phyloP scores from a whole-genome alignment of 2,113 vertebrate species.

The Coreoperca whiteheadi region DNA sequence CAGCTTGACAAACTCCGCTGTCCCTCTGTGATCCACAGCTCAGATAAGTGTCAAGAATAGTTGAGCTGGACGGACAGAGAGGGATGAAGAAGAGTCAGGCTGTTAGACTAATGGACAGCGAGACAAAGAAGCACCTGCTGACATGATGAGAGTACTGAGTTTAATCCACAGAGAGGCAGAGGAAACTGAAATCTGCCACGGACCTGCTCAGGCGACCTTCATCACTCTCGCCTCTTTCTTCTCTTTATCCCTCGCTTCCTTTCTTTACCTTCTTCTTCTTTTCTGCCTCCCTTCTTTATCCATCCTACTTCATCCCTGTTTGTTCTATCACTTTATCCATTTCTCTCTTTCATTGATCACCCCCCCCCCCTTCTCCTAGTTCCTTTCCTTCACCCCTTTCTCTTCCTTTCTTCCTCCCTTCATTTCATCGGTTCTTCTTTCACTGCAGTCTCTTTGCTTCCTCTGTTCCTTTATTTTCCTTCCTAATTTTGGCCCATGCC shows the following conservation, averaged over 20 bases:
- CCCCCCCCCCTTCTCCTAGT: no score
- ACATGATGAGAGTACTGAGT: slow-evolving; percentile 33
- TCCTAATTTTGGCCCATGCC: not conserved
- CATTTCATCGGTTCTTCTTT: not conserved
- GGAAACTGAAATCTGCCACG: slow-evolving; percentile 18
- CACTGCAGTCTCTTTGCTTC: not conserved
- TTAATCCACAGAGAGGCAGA: slow-evolving; percentile 47
- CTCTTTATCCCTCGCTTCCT: not conserved
- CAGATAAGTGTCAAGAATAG: slow-evolving; percentile 57
- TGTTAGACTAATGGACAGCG: slow-evolving; percentile 62
- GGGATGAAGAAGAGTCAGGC: slow-evolving; percentile 51
- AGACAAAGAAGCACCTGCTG: slow-evolving; percentile 70
- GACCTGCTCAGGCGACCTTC: slow-evolving; percentile 8
- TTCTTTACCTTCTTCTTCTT: not conserved
- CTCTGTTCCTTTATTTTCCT: not conserved
- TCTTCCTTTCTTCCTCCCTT: not conserved
- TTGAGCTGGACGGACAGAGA: slow-evolving; percentile 58
- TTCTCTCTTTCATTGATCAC: not conserved
- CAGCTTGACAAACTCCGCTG: not conserved
- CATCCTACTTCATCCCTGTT: not conserved
- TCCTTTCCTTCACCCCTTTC: not conserved
- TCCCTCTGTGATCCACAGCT: slow-evolving; percentile 35
- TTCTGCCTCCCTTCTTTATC: not conserved
- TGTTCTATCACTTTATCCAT: not conserved
- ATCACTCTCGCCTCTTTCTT: slow-evolving; percentile 1